Conservation (phyloP, 2,797 vertebrate species). For the Periparus ater region DNA sequence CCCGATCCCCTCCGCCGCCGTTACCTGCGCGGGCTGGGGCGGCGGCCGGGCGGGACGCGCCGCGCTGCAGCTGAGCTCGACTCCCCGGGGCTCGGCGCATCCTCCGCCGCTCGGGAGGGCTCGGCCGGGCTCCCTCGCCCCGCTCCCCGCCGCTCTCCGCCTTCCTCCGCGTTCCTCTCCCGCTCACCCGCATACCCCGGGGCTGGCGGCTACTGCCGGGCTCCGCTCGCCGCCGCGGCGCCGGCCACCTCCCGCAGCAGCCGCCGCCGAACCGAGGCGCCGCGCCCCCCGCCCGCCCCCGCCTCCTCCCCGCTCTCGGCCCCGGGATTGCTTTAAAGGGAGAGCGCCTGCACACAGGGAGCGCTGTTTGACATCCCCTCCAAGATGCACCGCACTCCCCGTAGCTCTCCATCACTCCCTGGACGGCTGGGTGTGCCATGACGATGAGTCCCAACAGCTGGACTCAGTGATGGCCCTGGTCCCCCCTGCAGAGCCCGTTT, state of each 20-base stretch:
- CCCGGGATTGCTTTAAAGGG: constrained; percentile 36
- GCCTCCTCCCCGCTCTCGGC: background rate
- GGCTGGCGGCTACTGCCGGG: background rate
- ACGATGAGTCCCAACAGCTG: background rate
- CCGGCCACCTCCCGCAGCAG: constrained; percentile 7
- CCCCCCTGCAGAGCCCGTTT: background rate
- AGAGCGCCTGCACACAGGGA: background rate
- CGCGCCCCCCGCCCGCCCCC: background rate
- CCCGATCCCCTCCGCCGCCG: background rate
- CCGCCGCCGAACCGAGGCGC: background rate
- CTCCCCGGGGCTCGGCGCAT: constrained; percentile 43
- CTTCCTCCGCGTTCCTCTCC: background rate
- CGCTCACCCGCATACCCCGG: background rate
- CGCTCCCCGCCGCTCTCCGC: background rate
- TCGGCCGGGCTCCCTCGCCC: constrained; percentile 21
- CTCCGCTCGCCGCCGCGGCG: background rate
- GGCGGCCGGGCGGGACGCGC: background rate
- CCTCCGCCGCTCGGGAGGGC: constrained; percentile 23
- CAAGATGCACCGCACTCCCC: background rate
- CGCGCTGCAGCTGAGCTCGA: constrained; percentile 34
- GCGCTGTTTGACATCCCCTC: background rate
- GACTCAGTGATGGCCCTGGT: background rate
- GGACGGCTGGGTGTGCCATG: background rate
- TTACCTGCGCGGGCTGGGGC: constrained; percentile 27
- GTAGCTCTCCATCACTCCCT: background rate